A percentile compares a stretch with the other conserved stretches of the same genome.
These are phyloP conservation scores for Mus spicilegus DNA, from an alignment of 2,113 vertebrate genomes.

Conservation along the genomic window DNA sequence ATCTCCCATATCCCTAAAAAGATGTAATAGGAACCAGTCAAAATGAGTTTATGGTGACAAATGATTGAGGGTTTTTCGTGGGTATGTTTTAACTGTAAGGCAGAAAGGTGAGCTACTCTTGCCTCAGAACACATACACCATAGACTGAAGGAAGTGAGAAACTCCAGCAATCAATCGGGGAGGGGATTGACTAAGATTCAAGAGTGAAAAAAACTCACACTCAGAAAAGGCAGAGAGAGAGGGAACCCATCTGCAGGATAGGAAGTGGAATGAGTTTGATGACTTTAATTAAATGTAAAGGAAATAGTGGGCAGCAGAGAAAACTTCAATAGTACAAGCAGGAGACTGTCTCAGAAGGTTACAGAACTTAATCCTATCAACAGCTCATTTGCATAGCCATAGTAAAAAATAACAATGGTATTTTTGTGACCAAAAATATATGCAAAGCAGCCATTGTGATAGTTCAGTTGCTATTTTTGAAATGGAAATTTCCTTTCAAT, in stretches of 20 bases:
- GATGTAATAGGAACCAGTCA: neutral
- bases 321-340: constrained; percentile 65
- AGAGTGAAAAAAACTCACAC: neutral
- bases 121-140: constrained; percentile 29
- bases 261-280: constrained; percentile 60
- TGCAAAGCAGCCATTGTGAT: constrained; percentile 84
- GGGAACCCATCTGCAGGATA: neutral
- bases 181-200: neutral
- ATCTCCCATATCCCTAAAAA: neutral
- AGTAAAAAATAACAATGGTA: constrained; percentile 82
- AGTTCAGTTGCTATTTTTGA: constrained; percentile 82
- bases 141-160: constrained; percentile 6
- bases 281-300: constrained; percentile 76
- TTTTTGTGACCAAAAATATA: constrained; percentile 83
- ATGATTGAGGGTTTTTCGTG: neutral
- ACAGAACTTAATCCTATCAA: constrained; percentile 83
- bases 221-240: neutral
- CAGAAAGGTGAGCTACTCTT: neutral
- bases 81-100: constrained; percentile 31
- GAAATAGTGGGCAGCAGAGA: constrained; percentile 25
- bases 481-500: constrained; percentile 84
- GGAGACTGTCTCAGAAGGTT: constrained; percentile 70
- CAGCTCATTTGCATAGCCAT: constrained; percentile 81
- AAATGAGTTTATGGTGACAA: neutral
- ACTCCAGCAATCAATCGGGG: constrained; percentile 12